phyloP scores from a whole-genome alignment of 2,888 invertebrate genomes.

The Schrankia costaestrigalis region DNA sequence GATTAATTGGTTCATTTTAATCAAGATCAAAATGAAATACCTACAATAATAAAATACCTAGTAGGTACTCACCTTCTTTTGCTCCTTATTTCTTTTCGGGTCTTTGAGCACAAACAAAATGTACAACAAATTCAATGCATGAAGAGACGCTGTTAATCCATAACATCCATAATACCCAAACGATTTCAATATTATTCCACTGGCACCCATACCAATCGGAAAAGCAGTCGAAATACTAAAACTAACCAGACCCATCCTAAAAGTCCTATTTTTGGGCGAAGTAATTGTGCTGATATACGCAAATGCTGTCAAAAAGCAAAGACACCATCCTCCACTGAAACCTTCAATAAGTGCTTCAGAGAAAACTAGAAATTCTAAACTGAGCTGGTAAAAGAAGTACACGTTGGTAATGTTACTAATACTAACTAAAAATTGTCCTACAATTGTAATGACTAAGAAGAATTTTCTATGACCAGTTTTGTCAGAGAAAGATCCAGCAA shows the following conservation, averaged over 20 bases:
- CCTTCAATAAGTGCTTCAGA: constrained; percentile 88
- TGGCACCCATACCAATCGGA: constrained; percentile 91
- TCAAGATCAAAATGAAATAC: too few species aligned
- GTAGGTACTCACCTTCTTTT: constrained; percentile 56
- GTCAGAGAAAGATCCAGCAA: constrained; percentile 89
- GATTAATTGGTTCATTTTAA: too few species aligned
- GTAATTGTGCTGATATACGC: constrained; percentile 92
- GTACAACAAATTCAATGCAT: constrained; percentile 84
- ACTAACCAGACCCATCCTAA: constrained; percentile 91
- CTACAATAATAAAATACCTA: too few species aligned
- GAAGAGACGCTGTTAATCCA: constrained; percentile 83
- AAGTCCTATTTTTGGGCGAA: constrained; percentile 86
- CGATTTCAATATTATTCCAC: constrained; percentile 85
- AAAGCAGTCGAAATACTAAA: constrained; percentile 92
- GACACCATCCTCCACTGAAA: constrained; percentile 89
- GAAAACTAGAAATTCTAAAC: constrained; percentile 87
- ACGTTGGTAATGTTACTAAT: constrained; percentile 87
- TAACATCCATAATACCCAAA: constrained; percentile 90
- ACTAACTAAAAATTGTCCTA: constrained; percentile 85
- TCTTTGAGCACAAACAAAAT: constrained; percentile 84
- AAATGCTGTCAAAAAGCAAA: constrained; percentile 89
- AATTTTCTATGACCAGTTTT: constrained; percentile 84
- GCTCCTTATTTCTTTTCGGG: constrained; percentile 58
- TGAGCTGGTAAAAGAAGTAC: constrained; percentile 86
- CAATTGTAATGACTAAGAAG: constrained; percentile 86